Conservation (phyloP, 1,140 invertebrate genomes). For the Meloidogyne floridensis region DNA sequence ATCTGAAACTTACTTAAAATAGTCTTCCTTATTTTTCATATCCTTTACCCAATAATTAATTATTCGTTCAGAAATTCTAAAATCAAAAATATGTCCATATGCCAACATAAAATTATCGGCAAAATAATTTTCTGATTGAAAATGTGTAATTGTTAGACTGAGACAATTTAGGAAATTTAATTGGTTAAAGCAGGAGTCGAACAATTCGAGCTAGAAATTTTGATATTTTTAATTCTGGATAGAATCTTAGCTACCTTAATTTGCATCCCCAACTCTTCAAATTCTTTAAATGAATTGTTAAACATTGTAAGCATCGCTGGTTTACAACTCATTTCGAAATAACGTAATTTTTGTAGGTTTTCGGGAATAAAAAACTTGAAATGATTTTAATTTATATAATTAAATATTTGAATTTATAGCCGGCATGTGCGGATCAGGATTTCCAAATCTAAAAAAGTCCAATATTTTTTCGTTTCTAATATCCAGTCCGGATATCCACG, state of each 20-base stretch:
- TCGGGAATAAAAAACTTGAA: not conserved
- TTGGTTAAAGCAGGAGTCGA: not conserved
- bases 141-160: not conserved
- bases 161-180: not conserved
- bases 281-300: not conserved
- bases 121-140: not conserved
- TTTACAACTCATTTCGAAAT: not conserved
- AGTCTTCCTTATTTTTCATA: not conserved
- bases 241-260: not conserved
- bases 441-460: no score
- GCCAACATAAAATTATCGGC: not conserved
- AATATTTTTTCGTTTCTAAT: not conserved
- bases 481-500: no score
- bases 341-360: not conserved
- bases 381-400: not conserved
- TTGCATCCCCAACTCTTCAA: not conserved
- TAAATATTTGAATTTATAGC: no score
- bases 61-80: not conserved
- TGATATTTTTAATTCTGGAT: no score
- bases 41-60: not conserved
- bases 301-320: not conserved
- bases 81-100: not conserved
- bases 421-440: no score
- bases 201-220: not conserved
- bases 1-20: not conserved